Percentiles rank a stretch among this genome's conserved stretches.
Evolutionary conservation across 2,113 vertebrate species (phyloP).

Genomic region (Stigmatopora nigra): DNA sequence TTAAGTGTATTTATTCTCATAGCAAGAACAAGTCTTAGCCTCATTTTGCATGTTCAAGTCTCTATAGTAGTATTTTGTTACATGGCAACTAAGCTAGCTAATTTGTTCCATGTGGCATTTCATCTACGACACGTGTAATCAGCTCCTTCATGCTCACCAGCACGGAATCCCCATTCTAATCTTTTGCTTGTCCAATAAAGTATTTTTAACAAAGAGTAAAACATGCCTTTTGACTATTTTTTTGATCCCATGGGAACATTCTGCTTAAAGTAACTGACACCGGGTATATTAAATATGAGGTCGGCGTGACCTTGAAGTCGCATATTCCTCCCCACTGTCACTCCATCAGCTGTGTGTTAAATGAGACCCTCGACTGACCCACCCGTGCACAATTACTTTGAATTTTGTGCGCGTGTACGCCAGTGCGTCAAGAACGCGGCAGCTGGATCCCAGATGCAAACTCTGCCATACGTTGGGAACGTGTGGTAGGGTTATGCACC

Average conservation of each 20-base stretch:
- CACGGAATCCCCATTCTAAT: slow-evolving; percentile 49
- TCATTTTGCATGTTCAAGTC: slow-evolving; percentile 24
- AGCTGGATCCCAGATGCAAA: slow-evolving; percentile 70
- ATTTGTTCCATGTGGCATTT: slow-evolving; percentile 47
- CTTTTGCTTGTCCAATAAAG: slow-evolving; percentile 66
- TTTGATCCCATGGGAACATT: background rate
- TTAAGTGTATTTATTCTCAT: slow-evolving; percentile 36
- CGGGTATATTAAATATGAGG: background rate
- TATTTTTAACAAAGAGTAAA: slow-evolving; percentile 57
- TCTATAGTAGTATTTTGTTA: slow-evolving; percentile 25
- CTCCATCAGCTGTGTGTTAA: slow-evolving; percentile 44
- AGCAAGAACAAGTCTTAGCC: slow-evolving; percentile 15
- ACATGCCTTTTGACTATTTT: background rate
- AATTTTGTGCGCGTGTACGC: slow-evolving; percentile 21
- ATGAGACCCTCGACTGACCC: slow-evolving; percentile 48
- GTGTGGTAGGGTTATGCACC: slow-evolving; percentile 37
- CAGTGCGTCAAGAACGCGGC: slow-evolving; percentile 37
- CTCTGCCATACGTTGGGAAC: slow-evolving; percentile 33
- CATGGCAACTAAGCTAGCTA: slow-evolving; percentile 20
- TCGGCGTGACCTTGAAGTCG: background rate
- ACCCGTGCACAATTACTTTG: slow-evolving; percentile 43
- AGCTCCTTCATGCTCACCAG: slow-evolving; percentile 34
- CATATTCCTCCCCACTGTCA: slow-evolving; percentile 20
- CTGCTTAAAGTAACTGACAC: background rate
- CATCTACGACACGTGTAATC: slow-evolving; percentile 34